Evolutionary conservation across 2,888 invertebrate species (phyloP), one percentile per base, ranked within the genome.

Genomic region (Lapara coniferarum): DNA sequence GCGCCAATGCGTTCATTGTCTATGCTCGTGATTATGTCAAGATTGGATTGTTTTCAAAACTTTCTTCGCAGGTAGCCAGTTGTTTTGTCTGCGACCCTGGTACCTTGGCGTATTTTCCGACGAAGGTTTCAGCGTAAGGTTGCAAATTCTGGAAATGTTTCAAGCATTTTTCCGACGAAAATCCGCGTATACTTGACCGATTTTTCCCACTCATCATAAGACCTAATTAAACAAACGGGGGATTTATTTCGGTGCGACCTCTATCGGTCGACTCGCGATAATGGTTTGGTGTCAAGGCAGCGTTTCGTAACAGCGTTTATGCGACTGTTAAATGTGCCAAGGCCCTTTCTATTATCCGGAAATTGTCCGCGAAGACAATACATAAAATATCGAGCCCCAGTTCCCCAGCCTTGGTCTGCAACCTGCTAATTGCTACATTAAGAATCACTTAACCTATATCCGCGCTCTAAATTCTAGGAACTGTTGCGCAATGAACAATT

Each of bases 371-470:
- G 76, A 78, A 74, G 75, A 76, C 77, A 70, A 74, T 73, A 71
- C 77, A 79, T 79, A 78, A 73, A 73, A 73, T 69, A 30, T 58
- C 84, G 81, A 81, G 81, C 78, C 82, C 85, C 82, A 86, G 82
- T 83, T 82, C 71, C 19, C 71, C 77, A 83, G 83, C 90, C 90
- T 91, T 90, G 90, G 80, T 81, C 84, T 73, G 82, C 81, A 77
- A 85, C 85, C 76, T 80, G 67, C 85, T 93, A 92, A 92, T 92
- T 90, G 86, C 85, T 78, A 87, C 91, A 93, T 92, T 92, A 89
- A 89, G 87, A 92, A 92, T 85, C 89, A 82, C 85, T 93, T 92
- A 92, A 89, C 92, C 92, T 87, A 92, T 92, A 89, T 93, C 72
- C 76, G 75, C 86, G 90, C 73, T 78, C 92, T 87, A 90, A 88